phyloP scores from a whole-genome alignment of 1,140 invertebrate species.

The Drosophila tsacasi region DNA sequence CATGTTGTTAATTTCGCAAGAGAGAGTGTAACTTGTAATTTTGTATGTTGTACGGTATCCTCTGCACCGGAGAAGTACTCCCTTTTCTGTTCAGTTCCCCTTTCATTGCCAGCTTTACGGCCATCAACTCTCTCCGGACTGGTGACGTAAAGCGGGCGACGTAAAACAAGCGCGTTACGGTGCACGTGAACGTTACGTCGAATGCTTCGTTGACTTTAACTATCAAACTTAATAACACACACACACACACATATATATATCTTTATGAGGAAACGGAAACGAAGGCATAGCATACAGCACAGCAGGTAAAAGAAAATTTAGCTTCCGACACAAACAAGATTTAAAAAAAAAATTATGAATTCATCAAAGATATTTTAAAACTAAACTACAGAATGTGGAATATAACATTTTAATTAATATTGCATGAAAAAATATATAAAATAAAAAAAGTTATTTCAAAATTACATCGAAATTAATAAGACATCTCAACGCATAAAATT shows the following conservation, averaged over 20 bases:
- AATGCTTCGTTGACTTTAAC: conserved; percentile 76
- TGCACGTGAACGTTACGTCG: conserved; percentile 75
- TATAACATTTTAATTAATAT: background rate
- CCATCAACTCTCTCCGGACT: conserved; percentile 60
- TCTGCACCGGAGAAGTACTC: conserved; percentile 13
- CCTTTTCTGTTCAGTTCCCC: conserved; percentile 6
- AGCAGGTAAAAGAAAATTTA: conserved; percentile 5
- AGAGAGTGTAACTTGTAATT: conserved; percentile 82
- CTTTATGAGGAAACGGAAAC: conserved; percentile 26
- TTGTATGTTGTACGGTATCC: conserved; percentile 65
- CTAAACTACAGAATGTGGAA: background rate
- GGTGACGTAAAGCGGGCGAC: conserved; percentile 58
- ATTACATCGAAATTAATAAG: conserved; percentile 13
- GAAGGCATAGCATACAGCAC: conserved; percentile 13
- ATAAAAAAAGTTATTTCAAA: background rate
- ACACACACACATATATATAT: conserved; percentile 22
- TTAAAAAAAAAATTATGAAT: no score
- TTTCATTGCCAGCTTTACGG: conserved; percentile 44
- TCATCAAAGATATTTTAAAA: background rate
- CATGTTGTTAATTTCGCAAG: conserved; percentile 82
- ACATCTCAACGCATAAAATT: background rate
- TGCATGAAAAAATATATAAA: background rate
- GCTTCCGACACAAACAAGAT: no score
- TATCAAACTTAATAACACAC: conserved; percentile 60
- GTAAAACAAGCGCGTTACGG: conserved; percentile 69